Evolutionary conservation across 2,888 invertebrate genomes (phyloP).

Genomic region (Macrophya annulata): DNA sequence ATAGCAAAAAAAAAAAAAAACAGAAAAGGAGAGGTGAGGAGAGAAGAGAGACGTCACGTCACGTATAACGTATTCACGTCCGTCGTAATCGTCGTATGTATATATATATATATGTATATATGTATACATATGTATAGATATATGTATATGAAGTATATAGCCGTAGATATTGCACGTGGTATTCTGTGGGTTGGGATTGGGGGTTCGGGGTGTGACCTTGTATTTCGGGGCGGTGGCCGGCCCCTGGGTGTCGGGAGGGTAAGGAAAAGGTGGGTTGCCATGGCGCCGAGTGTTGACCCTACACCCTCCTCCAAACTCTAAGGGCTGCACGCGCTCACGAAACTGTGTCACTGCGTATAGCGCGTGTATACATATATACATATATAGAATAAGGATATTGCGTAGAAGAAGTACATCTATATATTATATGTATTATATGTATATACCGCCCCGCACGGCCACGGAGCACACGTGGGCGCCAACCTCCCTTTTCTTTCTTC

Average conservation of each 20-base stretch:
- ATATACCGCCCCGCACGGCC: neutral
- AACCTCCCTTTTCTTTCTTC: neutral
- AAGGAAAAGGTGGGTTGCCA: slow-evolving; percentile 68
- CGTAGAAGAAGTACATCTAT: neutral
- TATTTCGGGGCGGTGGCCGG: slow-evolving; percentile 46
- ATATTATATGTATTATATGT: neutral
- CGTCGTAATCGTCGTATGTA: neutral
- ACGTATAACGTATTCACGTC: too few relatives aligned
- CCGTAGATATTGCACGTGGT: slow-evolving; percentile 25
- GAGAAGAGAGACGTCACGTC: too few relatives aligned
- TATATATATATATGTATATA: neutral
- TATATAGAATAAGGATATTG: neutral
- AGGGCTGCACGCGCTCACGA: slow-evolving; percentile 68
- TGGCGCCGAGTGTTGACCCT: slow-evolving; percentile 77
- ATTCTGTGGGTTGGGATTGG: neutral
- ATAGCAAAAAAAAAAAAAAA: neutral
- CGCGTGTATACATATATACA: neutral
- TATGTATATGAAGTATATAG: neutral
- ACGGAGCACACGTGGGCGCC: neutral
- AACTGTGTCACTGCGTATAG: slow-evolving; percentile 68
- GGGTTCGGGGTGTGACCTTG: slow-evolving; percentile 60
- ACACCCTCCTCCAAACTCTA: slow-evolving; percentile 60
- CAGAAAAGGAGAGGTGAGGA: neutral
- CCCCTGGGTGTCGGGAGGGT: slow-evolving; percentile 51
- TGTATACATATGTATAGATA: neutral